These are phyloP conservation scores for Eurypyga helias DNA, from an alignment of 2,113 vertebrate species.

Conservation along the genomic window DNA sequence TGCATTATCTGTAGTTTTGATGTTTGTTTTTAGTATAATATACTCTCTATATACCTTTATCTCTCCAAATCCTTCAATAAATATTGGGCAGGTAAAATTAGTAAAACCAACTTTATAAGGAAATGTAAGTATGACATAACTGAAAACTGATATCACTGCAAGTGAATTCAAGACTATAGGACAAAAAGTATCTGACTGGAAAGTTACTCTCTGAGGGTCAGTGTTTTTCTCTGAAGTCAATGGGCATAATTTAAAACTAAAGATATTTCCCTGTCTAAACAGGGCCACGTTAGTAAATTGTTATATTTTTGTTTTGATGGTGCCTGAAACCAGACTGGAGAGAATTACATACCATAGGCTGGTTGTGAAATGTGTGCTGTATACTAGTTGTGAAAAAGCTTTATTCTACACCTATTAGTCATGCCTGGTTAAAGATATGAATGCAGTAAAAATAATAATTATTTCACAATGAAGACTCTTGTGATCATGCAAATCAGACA, in stretches of 20 bases:
- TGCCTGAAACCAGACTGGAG: background rate
- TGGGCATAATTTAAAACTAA: background rate
- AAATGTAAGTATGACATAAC: background rate
- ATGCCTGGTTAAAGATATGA: background rate
- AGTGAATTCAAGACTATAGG: accelerated
- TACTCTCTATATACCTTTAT: background rate
- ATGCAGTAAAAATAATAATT: background rate
- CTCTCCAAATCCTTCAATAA: background rate
- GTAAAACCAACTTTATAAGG: background rate
- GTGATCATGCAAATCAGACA: background rate
- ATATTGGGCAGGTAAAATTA: background rate
- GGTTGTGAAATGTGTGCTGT: background rate
- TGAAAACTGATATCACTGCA: background rate
- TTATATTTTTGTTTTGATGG: background rate
- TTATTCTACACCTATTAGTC: background rate
- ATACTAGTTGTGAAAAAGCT: background rate
- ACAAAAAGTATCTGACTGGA: background rate
- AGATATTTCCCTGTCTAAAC: background rate
- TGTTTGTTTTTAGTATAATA: background rate
- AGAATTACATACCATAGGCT: too few species aligned
- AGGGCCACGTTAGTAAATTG: background rate
- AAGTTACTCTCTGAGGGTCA: background rate
- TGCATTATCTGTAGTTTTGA: accelerated
- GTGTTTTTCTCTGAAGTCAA: background rate
- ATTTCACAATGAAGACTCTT: background rate